These are phyloP conservation scores for zebrafish (Danio rerio) DNA, from an alignment of 2,113 vertebrate species.

Conservation along the genomic window GRCz12tu NC_133197.1:32789501-32790000, in stretches of 20 bases:
- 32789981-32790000: too few relatives aligned
- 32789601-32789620: conserved; percentile 42
- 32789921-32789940: background rate
- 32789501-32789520: background rate
- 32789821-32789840: background rate
- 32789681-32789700: conserved; percentile 24
- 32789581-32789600: conserved; percentile 4
- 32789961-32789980: too few relatives aligned
- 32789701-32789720: conserved; percentile 26
- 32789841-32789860: conserved; percentile 36
- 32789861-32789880: conserved; percentile 6
- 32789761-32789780: conserved; percentile 20
- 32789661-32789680: conserved; percentile 18
- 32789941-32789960: too few relatives aligned
- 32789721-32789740: conserved; percentile 28
- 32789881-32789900: conserved; percentile 21
- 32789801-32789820: background rate
- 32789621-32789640: conserved; percentile 24
- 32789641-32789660: conserved; percentile 32
- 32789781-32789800: conserved; percentile 36
- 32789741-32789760: conserved; percentile 20
- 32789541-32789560: background rate
- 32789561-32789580: background rate
- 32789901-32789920: conserved; percentile 14
- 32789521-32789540: background rate